Conservation (phyloP, 1,140 invertebrate species). For the Acromyrmex charruanus region DNA sequence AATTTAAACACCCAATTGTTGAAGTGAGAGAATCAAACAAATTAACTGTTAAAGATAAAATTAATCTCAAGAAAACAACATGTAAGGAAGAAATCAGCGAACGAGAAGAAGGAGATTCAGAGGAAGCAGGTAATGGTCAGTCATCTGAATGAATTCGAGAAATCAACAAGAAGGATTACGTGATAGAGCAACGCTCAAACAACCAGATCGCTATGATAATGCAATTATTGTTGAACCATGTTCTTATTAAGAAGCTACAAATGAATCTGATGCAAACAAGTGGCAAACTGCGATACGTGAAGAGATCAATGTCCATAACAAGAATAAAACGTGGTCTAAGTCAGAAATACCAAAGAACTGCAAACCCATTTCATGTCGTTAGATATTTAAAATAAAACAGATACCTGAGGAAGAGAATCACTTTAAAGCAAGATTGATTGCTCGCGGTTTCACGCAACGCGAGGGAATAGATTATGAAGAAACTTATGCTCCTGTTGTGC, state of each 20-base stretch:
- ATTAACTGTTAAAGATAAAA: too few species aligned
- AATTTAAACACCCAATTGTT: neutral
- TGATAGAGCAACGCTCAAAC: too few species aligned
- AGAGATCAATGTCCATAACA: neutral
- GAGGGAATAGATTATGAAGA: neutral
- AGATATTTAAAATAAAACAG: neutral
- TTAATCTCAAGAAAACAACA: too few species aligned
- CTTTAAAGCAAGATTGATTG: neutral
- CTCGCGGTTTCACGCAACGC: neutral
- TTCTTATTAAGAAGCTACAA: neutral
- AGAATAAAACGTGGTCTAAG: neutral
- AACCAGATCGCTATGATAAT: too few species aligned
- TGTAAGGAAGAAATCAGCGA: too few species aligned
- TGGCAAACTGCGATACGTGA: neutral
- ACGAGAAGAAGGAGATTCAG: too few species aligned
- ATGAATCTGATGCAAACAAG: too few species aligned
- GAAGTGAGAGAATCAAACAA: neutral
- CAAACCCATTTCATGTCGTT: neutral
- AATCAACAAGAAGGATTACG: too few species aligned
- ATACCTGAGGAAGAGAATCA: neutral
- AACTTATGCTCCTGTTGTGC: neutral
- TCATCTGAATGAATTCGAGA: too few species aligned
- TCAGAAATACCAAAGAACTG: neutral
- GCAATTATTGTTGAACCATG: neutral
- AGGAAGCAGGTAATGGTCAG: too few species aligned